A percentile compares a stretch with the other conserved stretches of the same genome.
These are phyloP conservation scores for Lamprotornis superbus DNA, from an alignment of 2,113 vertebrate species.

Conservation along the genomic window DNA sequence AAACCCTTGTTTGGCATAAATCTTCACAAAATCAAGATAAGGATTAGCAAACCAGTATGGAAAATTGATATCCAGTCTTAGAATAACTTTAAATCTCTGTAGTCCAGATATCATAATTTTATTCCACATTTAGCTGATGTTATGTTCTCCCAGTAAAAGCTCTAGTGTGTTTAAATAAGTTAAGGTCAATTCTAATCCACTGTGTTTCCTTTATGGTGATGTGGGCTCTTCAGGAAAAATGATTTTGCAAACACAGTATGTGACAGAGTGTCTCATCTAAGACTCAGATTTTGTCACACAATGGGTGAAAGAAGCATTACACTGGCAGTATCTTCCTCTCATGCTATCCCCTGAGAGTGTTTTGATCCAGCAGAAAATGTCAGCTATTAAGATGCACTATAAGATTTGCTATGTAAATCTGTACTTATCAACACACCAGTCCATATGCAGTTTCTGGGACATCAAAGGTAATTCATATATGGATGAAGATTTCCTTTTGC, in stretches of 20 bases:
- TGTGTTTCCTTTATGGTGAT: neutral
- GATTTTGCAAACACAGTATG: neutral
- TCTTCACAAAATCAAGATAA: neutral
- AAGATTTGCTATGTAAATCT: neutral
- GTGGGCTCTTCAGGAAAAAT: neutral
- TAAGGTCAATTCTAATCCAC: neutral
- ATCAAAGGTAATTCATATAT: neutral
- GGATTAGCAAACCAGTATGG: neutral
- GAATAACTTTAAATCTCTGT: neutral
- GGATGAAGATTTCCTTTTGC: neutral
- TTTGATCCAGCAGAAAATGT: neutral
- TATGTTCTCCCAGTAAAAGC: neutral
- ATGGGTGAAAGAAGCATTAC: neutral
- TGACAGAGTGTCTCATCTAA: neutral
- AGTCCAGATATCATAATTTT: neutral
- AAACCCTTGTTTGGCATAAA: neutral
- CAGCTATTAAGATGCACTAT: neutral
- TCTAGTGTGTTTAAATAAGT: neutral
- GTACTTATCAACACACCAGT: neutral
- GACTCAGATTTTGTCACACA: neutral
- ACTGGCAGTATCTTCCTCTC: neutral
- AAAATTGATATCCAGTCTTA: neutral
- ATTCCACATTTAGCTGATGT: neutral
- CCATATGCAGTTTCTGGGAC: neutral
- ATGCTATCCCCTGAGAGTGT: neutral